These are phyloP conservation scores for Macrotis lagotis DNA, from an alignment of 2,113 vertebrate species.

Conservation along the genomic window DNA sequence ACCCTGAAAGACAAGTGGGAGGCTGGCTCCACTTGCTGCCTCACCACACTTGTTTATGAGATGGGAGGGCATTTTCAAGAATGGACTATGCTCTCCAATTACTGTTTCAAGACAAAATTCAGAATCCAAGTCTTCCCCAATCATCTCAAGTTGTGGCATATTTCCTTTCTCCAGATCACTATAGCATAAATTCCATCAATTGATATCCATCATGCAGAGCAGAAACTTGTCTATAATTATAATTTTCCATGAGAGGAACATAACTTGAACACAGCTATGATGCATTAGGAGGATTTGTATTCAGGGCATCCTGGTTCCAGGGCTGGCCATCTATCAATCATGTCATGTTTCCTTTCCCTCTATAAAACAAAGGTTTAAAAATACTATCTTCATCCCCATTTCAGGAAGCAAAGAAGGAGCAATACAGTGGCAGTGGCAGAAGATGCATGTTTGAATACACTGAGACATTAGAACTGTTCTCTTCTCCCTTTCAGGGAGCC, in stretches of 20 bases:
- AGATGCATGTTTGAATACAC: neutral
- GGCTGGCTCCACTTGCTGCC: neutral
- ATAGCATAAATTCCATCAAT: neutral
- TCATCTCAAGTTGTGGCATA: neutral
- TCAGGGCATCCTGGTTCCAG: neutral
- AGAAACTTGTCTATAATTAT: too few species aligned
- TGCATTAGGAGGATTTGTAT: neutral
- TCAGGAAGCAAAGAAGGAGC: neutral
- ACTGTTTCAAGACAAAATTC: neutral
- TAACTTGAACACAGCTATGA: neutral
- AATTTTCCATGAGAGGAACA: neutral
- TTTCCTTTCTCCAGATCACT: neutral
- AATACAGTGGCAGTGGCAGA: neutral
- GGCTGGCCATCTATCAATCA: neutral
- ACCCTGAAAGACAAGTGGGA: neutral
- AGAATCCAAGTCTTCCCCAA: neutral
- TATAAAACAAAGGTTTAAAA: neutral
- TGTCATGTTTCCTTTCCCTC: neutral
- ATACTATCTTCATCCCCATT: slow-evolving; percentile 4
- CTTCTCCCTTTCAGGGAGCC: slow-evolving; percentile 34
- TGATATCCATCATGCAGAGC: too few species aligned
- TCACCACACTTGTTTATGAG: neutral
- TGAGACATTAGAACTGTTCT: neutral
- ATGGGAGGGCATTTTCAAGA: too few species aligned
- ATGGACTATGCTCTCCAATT: neutral